Conservation (phyloP, 64 coral and sea anemone species). For the Montipora capricornis region DNA sequence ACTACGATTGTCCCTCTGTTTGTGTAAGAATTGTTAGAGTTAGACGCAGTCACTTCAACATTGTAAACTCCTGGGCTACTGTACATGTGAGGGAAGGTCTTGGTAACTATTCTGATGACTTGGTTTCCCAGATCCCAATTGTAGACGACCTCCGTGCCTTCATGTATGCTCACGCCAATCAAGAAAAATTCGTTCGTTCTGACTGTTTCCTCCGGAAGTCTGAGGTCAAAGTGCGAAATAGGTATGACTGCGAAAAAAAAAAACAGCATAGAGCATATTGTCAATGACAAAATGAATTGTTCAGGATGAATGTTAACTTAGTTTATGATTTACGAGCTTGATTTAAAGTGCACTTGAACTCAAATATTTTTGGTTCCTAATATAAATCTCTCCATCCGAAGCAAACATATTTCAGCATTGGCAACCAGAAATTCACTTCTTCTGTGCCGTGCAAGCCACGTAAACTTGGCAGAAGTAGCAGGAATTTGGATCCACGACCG, state of each 20-base stretch:
- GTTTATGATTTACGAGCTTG: too few relatives aligned
- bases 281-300: too few relatives aligned
- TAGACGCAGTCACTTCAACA: constrained; percentile 42
- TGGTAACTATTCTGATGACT: background rate
- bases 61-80: constrained; percentile 32
- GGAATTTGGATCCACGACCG: too few relatives aligned
- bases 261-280: background rate
- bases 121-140: constrained; percentile 56
- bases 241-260: constrained; percentile 21
- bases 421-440: too few relatives aligned
- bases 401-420: too few relatives aligned
- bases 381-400: too few relatives aligned
- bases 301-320: too few relatives aligned
- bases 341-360: too few relatives aligned
- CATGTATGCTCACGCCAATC: constrained; percentile 20
- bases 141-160: constrained; percentile 45
- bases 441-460: too few relatives aligned
- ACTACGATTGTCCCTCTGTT: background rate
- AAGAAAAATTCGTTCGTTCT: background rate
- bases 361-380: too few relatives aligned
- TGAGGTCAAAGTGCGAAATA: background rate
- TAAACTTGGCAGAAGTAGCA: too few relatives aligned
- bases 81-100: constrained; percentile 28
- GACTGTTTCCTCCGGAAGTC: background rate
- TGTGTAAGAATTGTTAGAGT: constrained; percentile 19